Percentiles rank a stretch among this genome's conserved stretches.
These are phyloP conservation scores for Corythucha ciliata DNA, from an alignment of 2,888 invertebrate genomes.

Conservation along the genomic window DNA sequence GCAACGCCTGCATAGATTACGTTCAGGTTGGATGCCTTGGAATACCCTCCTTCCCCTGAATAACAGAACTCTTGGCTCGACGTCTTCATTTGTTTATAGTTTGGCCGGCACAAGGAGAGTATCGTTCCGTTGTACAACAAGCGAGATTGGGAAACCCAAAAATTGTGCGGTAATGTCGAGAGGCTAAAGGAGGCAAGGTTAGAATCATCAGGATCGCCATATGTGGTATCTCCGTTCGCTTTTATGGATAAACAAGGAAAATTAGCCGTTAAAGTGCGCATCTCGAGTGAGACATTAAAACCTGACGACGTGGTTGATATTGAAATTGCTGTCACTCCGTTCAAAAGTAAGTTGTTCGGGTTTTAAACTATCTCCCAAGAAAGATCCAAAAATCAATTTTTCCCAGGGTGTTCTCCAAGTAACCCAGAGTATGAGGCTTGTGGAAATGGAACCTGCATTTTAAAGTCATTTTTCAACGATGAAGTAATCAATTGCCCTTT, in stretches of 20 bases:
- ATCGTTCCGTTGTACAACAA: too few relatives aligned
- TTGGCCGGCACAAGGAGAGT: too few relatives aligned
- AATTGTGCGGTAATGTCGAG: constrained; percentile 17
- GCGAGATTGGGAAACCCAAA: too few relatives aligned
- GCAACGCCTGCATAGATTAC: constrained; percentile 45
- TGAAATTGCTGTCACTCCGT: constrained; percentile 45
- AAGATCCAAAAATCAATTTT: not conserved
- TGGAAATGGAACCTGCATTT: constrained; percentile 41
- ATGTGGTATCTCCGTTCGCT: constrained; percentile 26
- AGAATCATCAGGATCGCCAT: too few relatives aligned
- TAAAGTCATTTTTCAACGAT: constrained; percentile 44
- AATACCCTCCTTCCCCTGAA: not conserved
- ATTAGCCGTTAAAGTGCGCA: constrained; percentile 43
- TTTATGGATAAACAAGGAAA: constrained; percentile 39
- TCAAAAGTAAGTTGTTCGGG: constrained; percentile 40
- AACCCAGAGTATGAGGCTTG: constrained; percentile 31
- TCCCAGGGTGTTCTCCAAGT: constrained; percentile 30
- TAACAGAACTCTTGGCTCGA: not conserved
- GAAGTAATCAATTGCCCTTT: constrained; percentile 44
- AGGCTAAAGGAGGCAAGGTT: constrained; percentile 12
- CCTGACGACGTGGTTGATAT: constrained; percentile 41
- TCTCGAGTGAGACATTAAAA: constrained; percentile 40
- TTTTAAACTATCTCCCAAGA: not conserved
- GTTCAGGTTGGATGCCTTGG: constrained; percentile 39
- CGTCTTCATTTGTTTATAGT: not conserved